Evolutionary conservation across 1,140 invertebrate genomes (phyloP).

Genomic region (Calycopis cecrops): DNA sequence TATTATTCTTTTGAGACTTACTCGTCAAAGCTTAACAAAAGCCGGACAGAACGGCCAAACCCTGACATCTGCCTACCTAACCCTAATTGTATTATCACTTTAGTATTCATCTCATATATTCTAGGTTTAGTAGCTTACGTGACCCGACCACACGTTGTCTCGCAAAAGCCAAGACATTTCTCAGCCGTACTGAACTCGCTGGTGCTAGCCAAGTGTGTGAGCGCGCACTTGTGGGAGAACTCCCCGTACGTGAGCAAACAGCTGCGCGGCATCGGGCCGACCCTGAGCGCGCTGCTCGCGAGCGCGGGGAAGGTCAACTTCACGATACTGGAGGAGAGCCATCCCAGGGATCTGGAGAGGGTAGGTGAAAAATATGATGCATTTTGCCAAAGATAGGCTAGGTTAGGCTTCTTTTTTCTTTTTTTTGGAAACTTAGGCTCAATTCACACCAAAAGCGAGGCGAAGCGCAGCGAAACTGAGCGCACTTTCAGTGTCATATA

Average conservation of each 20-base stretch:
- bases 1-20: too few relatives aligned
- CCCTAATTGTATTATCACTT: too few relatives aligned
- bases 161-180: constrained; percentile 54
- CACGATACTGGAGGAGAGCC: constrained; percentile 77
- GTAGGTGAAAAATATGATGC: constrained; percentile 50
- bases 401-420: too few relatives aligned
- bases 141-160: constrained; percentile 55
- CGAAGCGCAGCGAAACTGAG: too few relatives aligned
- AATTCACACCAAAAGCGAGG: too few relatives aligned
- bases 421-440: too few relatives aligned
- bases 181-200: constrained; percentile 76
- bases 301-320: constrained; percentile 81
- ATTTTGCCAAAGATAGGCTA: too few relatives aligned
- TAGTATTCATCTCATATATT: constrained; percentile 11
- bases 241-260: constrained; percentile 83
- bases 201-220: constrained; percentile 80
- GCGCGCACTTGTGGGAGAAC: constrained; percentile 84
- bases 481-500: too few relatives aligned
- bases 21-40: too few relatives aligned
- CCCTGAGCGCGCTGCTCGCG: constrained; percentile 79
- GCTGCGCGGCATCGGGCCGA: constrained; percentile 81
- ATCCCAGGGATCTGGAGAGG: constrained; percentile 85
- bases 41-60: too few relatives aligned
- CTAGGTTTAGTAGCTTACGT: constrained; percentile 69
- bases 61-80: too few relatives aligned